phyloP scores from a whole-genome alignment of 2,797 vertebrate species.

The Epinephelus coioides region DNA sequence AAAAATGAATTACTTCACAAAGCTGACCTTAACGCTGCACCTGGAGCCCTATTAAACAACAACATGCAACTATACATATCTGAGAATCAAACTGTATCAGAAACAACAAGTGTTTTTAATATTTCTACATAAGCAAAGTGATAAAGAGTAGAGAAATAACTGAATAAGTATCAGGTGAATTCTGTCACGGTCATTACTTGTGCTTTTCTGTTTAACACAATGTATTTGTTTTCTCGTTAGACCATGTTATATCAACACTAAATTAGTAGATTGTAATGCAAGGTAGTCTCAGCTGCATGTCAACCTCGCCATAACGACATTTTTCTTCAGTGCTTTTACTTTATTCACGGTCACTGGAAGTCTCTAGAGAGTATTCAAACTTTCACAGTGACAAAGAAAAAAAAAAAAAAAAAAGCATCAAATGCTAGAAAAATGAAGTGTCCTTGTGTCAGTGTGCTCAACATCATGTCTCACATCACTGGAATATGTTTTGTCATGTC shows the following conservation, averaged over 20 bases:
- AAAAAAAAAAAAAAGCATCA: constrained; percentile 53
- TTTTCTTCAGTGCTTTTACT: constrained; percentile 31
- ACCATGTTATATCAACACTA: constrained; percentile 22
- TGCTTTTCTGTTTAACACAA: constrained; percentile 23
- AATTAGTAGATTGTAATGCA: constrained; percentile 48
- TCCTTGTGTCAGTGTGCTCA: constrained; percentile 82
- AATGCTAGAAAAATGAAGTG: constrained; percentile 77
- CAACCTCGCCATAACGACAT: constrained; percentile 40
- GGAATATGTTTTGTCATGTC: constrained; percentile 40
- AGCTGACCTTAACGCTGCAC: constrained; percentile 61
- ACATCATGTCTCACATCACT: constrained; percentile 49
- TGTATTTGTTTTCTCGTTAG: constrained; percentile 41
- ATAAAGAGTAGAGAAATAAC: not conserved
- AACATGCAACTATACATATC: constrained; percentile 31
- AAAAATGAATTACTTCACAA: constrained; percentile 49
- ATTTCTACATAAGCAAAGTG: constrained; percentile 21
- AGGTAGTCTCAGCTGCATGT: constrained; percentile 47
- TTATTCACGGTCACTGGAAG: constrained; percentile 46
- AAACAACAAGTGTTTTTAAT: constrained; percentile 31
- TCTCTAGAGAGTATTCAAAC: constrained; percentile 40
- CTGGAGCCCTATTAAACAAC: constrained; percentile 43
- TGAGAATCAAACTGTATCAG: constrained; percentile 39
- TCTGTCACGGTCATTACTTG: constrained; percentile 25
- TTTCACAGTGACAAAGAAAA: constrained; percentile 53
- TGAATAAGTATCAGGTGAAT: constrained; percentile 18